These are phyloP conservation scores for Acanthisitta chloris DNA, from an alignment of 2,113 vertebrate species.

Conservation along the genomic window DNA sequence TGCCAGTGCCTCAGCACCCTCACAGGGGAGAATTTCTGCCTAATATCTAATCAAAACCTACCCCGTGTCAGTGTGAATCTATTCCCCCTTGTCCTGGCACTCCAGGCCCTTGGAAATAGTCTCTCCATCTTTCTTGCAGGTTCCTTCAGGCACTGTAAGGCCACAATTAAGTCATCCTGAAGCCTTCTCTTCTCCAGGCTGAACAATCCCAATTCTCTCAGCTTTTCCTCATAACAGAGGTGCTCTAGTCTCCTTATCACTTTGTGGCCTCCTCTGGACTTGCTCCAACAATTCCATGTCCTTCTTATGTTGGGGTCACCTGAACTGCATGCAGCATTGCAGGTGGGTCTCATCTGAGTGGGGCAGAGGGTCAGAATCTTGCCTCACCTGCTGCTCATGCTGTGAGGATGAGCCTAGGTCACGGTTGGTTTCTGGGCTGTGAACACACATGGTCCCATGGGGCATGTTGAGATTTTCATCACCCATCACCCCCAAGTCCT, in stretches of 20 bases:
- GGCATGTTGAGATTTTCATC: neutral
- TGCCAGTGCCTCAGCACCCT: neutral
- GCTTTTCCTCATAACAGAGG: neutral
- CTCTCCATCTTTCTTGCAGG: neutral
- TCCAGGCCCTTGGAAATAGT: neutral
- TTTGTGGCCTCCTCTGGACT: neutral
- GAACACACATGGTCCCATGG: neutral
- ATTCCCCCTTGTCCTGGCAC: neutral
- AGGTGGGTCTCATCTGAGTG: neutral
- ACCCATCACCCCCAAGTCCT: neutral
- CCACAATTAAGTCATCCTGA: neutral
- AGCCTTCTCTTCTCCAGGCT: neutral
- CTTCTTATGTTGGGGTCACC: neutral
- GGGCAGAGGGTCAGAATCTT: neutral
- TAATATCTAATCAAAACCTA: rapidly evolving
- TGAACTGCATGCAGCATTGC: no score
- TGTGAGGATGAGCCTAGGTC: neutral
- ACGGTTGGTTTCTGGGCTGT: neutral
- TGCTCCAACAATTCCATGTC: neutral
- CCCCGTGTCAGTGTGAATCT: neutral
- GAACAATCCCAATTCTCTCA: neutral
- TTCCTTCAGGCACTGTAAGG: neutral
- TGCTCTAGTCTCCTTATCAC: no score
- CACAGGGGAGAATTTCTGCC: neutral
- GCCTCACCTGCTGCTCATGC: neutral